These are phyloP conservation scores for Archocentrus centrarchus DNA, from an alignment of 2,113 vertebrate species.

Conservation along the genomic window DNA sequence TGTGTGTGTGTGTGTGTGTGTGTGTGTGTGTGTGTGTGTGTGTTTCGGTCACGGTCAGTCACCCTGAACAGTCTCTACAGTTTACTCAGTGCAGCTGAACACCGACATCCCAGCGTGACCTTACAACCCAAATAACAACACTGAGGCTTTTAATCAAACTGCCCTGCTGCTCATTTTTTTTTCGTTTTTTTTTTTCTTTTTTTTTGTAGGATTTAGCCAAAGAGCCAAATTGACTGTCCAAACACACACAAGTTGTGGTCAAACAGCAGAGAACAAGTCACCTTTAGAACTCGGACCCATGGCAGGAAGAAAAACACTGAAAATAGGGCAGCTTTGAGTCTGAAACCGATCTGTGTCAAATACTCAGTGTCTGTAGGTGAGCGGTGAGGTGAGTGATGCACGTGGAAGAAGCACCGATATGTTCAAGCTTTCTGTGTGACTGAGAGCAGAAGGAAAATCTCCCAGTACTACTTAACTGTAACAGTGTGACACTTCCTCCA, in stretches of 20 bases:
- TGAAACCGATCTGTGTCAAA: neutral
- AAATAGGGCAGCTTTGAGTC: neutral
- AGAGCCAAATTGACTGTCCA: neutral
- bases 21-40: neutral
- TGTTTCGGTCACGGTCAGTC: slow-evolving; percentile 22
- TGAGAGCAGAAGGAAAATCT: neutral
- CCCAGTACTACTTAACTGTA: no score
- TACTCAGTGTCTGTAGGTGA: neutral
- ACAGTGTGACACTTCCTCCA: no score
- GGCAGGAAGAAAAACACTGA: neutral
- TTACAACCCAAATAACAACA: slow-evolving; percentile 20
- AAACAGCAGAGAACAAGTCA: neutral
- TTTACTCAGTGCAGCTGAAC: slow-evolving; percentile 27
- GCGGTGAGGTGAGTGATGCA: neutral
- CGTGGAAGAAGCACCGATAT: neutral
- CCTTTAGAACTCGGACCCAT: neutral
- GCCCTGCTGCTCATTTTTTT: neutral
- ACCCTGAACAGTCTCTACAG: slow-evolving; percentile 42
- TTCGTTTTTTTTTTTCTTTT: neutral
- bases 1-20: neutral
- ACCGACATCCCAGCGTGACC: slow-evolving; percentile 7
- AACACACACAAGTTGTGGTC: neutral
- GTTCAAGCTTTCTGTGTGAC: neutral
- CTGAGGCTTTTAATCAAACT: slow-evolving; percentile 16
- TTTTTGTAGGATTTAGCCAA: slow-evolving; percentile 10